Evolutionary conservation across 2,888 invertebrate genomes (phyloP).

Genomic region (Hypomecis punctinalis): DNA sequence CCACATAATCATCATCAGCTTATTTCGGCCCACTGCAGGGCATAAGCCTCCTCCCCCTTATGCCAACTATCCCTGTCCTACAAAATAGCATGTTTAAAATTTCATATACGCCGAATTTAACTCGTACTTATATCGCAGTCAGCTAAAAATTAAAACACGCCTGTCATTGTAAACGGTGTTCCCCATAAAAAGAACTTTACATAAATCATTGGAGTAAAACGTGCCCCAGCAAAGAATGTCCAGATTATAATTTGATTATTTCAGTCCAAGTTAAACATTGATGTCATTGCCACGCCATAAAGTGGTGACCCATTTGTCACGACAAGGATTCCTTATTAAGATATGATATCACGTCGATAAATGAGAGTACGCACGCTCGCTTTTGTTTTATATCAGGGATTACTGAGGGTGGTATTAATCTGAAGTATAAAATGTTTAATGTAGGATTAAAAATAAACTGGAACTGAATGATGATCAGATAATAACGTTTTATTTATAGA

Average conservation of each 20-base stretch:
- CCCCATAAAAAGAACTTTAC: not conserved
- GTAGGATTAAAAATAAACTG: too few relatives aligned
- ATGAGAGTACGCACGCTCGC: slow-evolving; percentile 29
- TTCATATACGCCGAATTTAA: too few relatives aligned
- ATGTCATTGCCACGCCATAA: slow-evolving; percentile 36
- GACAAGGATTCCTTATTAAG: slow-evolving; percentile 49
- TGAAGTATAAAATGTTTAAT: too few relatives aligned
- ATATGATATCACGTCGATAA: slow-evolving; percentile 52
- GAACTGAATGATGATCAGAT: too few relatives aligned
- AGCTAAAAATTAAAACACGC: not conserved
- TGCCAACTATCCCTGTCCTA: too few relatives aligned
- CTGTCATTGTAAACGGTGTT: not conserved
- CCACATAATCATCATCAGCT: too few relatives aligned
- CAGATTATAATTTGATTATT: slow-evolving; percentile 27
- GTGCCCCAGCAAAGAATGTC: slow-evolving; percentile 7
- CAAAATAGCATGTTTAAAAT: too few relatives aligned
- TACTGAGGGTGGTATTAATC: not conserved
- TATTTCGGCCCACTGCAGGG: too few relatives aligned
- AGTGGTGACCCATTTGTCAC: slow-evolving; percentile 48
- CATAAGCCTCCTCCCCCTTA: too few relatives aligned
- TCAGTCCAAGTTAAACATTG: slow-evolving; percentile 40
- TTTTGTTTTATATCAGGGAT: slow-evolving; percentile 30
- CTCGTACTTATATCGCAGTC: not conserved
- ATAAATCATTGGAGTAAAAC: slow-evolving; percentile 24
- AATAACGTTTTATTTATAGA: too few relatives aligned